A percentile compares a stretch with the other conserved stretches of the same genome.
These are phyloP conservation scores for Kryptolebias marmoratus DNA, from an alignment of 2,113 vertebrate species.

Conservation along the genomic window DNA sequence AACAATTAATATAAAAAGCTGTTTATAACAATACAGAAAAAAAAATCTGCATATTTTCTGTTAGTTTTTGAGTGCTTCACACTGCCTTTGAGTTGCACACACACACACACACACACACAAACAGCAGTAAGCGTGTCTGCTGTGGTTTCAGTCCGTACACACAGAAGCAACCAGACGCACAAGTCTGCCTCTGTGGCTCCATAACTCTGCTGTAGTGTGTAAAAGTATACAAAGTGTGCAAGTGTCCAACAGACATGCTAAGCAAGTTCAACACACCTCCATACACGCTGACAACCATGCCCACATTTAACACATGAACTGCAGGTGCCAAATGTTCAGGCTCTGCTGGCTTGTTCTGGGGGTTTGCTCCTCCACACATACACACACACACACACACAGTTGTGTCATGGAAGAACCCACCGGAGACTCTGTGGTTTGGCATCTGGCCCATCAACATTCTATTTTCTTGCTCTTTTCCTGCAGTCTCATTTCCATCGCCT, in stretches of 20 bases:
- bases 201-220: slow-evolving; percentile 59
- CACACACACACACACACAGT: slow-evolving; percentile 7
- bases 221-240: slow-evolving; percentile 75
- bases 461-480: slow-evolving; percentile 54
- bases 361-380: slow-evolving; percentile 37
- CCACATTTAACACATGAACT: slow-evolving; percentile 79
- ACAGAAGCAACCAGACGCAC: slow-evolving; percentile 22
- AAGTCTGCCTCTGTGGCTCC: slow-evolving; percentile 32
- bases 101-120: slow-evolving; percentile 6
- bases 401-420: slow-evolving; percentile 48
- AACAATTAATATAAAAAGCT: too few relatives aligned
- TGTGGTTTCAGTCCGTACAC: slow-evolving; percentile 1
- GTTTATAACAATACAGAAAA: too few relatives aligned
- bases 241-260: slow-evolving; percentile 72
- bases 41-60: neutral
- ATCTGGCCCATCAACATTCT: slow-evolving; percentile 74
- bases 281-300: slow-evolving; percentile 76
- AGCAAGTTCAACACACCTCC: slow-evolving; percentile 75
- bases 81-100: too few relatives aligned
- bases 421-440: slow-evolving; percentile 63
- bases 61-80: neutral
- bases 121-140: neutral
- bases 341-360: slow-evolving; percentile 68
- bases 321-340: slow-evolving; percentile 72
- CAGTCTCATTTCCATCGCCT: slow-evolving; percentile 74